phyloP scores from a whole-genome alignment of 2,888 invertebrate species.

The Amiota minor region DNA sequence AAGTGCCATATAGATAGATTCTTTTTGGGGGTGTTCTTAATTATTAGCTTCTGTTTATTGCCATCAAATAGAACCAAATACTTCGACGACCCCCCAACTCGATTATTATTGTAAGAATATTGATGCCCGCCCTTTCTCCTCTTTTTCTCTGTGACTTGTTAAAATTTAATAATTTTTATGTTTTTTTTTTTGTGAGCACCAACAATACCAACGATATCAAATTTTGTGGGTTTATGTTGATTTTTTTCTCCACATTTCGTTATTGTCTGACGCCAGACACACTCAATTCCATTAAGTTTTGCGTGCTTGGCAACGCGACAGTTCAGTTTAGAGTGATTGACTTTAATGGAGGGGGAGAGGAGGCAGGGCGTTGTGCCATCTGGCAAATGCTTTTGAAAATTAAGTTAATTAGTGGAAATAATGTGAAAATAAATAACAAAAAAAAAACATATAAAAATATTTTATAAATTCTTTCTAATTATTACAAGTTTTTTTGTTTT shows the following conservation, averaged over 20 bases:
- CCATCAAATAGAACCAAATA: background rate
- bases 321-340: background rate
- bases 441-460: constrained; percentile 19
- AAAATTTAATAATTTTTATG: constrained; percentile 30
- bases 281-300: constrained; percentile 13
- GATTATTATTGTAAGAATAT: background rate
- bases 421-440: constrained; percentile 15
- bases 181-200: constrained; percentile 23
- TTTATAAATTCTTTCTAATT: constrained; percentile 1
- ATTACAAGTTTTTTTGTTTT: constrained; percentile 4
- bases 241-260: background rate
- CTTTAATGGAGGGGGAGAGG: background rate
- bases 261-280: background rate
- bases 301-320: constrained; percentile 20
- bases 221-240: constrained; percentile 10
- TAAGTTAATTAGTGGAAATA: constrained; percentile 20
- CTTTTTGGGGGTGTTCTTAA: constrained; percentile 11
- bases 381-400: background rate
- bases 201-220: background rate
- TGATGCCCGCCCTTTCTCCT: background rate
- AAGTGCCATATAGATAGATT: background rate
- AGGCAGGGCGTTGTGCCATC: background rate
- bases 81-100: background rate
- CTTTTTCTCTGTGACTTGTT: constrained; percentile 13
- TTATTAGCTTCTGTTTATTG: constrained; percentile 25